Evolutionary conservation across 2,113 vertebrate genomes (phyloP), one percentile per base, ranked within the genome.

Genomic region (Brienomyrus brachyistius): DNA sequence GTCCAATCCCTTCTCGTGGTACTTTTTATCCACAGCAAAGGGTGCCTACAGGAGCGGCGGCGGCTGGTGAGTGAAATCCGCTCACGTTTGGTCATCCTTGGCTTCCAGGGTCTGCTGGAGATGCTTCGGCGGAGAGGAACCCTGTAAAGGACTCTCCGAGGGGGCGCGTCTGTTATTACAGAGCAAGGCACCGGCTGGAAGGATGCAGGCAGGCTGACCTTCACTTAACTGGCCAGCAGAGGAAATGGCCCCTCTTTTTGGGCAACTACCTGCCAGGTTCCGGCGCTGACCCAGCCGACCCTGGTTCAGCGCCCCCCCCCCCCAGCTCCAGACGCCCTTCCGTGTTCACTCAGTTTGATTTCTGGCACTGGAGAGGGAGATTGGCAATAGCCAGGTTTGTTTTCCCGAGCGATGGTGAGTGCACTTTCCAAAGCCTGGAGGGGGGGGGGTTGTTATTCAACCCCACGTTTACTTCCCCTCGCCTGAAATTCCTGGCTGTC

Each of bases 401-500:
- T 62, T 92, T 93, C 90, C 92, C 0, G 86, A 90, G 88, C 45
- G 45, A 77, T 3, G 56, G 83, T 19, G 89, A 89, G 82, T 90
- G 52, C 82, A 94, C 93, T 92, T 94, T 87, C 89, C 90, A 5
- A 54, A 92, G 47, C 19, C 19, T 91, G 82, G 90, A 91, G 27
- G 91, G 35, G 70, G 5, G 47, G 11, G 31, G 48, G 3, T 54
- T 66, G 52, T 50, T 50, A 47, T 88, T 85, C 86, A 90, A 92
- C 92, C 93, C 66, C 19, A 15, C 89, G 88, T 92, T 94, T 83
- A 90, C 91, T 91, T 91, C 91, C 92, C 91, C 91, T 80, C 90
- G 59, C 90, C 92, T 94, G 93, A 93, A 91, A 94, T 94, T 94
- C 92, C 94, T 93, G 93, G 91, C 91, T 93, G 94, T 94, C 93